Conservation (phyloP, 2,888 invertebrate genomes). For the Euproctis similis region DNA sequence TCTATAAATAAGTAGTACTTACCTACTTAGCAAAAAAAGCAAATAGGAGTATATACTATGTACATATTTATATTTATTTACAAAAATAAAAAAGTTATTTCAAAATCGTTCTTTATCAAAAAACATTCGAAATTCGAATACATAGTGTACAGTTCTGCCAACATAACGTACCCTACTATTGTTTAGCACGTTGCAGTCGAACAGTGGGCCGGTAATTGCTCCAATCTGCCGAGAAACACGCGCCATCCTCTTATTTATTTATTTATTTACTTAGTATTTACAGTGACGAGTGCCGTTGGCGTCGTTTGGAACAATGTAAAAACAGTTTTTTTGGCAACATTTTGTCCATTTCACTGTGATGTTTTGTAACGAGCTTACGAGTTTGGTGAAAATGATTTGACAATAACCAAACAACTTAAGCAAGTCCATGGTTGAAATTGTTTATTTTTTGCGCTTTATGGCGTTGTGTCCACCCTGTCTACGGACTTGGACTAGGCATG, state of each 20-base stretch:
- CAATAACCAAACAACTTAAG: too few species aligned
- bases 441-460: too few species aligned
- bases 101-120: constrained; percentile 7
- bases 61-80: too few species aligned
- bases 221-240: constrained; percentile 65
- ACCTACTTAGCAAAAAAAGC: too few species aligned
- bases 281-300: constrained; percentile 43
- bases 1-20: too few species aligned
- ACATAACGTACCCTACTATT: constrained; percentile 38
- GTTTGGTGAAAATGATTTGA: too few species aligned
- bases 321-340: constrained; percentile 22
- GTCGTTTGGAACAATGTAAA: constrained; percentile 17
- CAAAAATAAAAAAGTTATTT: neutral
- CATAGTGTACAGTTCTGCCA: constrained; percentile 30
- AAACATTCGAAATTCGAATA: constrained; percentile 25
- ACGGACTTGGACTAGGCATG: too few species aligned
- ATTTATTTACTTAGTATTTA: constrained; percentile 73
- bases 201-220: constrained; percentile 51
- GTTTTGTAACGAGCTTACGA: too few species aligned
- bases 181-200: constrained; percentile 23
- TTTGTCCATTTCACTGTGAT: constrained; percentile 13
- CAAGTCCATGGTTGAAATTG: too few species aligned
- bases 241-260: constrained; percentile 61
- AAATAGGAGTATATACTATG: too few species aligned
- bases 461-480: too few species aligned